Conservation (phyloP, 2,113 vertebrate genomes). For the Nannobrachium achirus region DNA sequence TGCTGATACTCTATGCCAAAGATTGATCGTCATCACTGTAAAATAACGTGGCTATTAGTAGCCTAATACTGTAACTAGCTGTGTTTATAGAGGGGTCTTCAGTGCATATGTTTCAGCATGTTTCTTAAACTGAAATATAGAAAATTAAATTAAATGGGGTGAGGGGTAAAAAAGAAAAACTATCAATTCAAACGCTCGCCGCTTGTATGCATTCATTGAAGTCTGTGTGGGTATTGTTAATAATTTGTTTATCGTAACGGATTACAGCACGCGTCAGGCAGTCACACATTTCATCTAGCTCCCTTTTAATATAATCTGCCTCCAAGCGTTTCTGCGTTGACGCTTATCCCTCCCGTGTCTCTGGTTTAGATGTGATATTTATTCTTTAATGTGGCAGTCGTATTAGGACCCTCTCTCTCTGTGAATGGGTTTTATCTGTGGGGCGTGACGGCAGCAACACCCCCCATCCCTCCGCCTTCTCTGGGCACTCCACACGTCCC, state of each 20-base stretch:
- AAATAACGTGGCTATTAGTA: slow-evolving; percentile 51
- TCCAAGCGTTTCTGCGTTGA: slow-evolving; percentile 63
- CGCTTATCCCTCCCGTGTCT: slow-evolving; percentile 62
- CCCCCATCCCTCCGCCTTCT: background rate
- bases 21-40: slow-evolving; percentile 60
- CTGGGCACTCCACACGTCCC: background rate
- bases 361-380: slow-evolving; percentile 53
- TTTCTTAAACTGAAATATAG: slow-evolving; percentile 7
- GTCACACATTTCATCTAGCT: slow-evolving; percentile 68
- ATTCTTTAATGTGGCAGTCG: slow-evolving; percentile 58
- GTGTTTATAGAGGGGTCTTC: slow-evolving; percentile 23
- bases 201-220: slow-evolving; percentile 33
- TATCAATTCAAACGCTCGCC: slow-evolving; percentile 11
- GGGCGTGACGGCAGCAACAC: slow-evolving; percentile 26
- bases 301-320: slow-evolving; percentile 71
- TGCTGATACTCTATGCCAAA: slow-evolving; percentile 47
- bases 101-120: background rate
- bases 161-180: too few species aligned
- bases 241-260: slow-evolving; percentile 67
- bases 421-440: slow-evolving; percentile 62
- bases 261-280: slow-evolving; percentile 66
- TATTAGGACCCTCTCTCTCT: slow-evolving; percentile 51
- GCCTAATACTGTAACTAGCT: slow-evolving; percentile 27
- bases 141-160: too few species aligned
- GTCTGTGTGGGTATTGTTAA: slow-evolving; percentile 37